Evolutionary conservation across 2,888 invertebrate species (phyloP).

Genomic region (Melanostoma mellinum): DNA sequence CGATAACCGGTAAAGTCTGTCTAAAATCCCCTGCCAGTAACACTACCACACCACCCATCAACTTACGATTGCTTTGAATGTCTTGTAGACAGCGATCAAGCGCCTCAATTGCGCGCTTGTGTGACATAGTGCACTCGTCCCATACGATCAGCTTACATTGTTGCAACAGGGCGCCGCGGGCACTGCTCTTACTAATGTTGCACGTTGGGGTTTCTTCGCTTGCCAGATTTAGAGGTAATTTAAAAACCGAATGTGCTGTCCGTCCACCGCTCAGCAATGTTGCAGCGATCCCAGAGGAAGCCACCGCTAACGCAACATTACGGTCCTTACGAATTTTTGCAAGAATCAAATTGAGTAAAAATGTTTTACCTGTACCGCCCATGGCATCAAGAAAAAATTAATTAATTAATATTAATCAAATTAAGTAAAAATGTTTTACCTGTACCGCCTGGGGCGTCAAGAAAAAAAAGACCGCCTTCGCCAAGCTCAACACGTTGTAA

Average conservation of each 20-base stretch:
- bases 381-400: too few species aligned
- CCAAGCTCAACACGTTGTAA: too few species aligned
- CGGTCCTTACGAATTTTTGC: background rate
- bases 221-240: background rate
- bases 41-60: background rate
- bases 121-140: slow-evolving; percentile 10
- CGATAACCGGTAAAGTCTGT: too few species aligned
- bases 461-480: slow-evolving; percentile 1
- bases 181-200: slow-evolving; percentile 5
- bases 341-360: slow-evolving; percentile 4
- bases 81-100: slow-evolving; percentile 6
- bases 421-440: slow-evolving; percentile 7
- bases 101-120: background rate
- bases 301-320: background rate
- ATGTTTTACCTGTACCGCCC: too few species aligned
- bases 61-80: background rate
- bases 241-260: slow-evolving; percentile 8
- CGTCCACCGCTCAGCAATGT: background rate
- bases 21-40: too few species aligned
- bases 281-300: slow-evolving; percentile 9
- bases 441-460: slow-evolving; percentile 1
- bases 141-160: slow-evolving; percentile 12
- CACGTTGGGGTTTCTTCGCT: slow-evolving; percentile 14
- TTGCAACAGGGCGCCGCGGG: background rate
- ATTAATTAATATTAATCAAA: too few species aligned